Percentiles rank a stretch among this genome's conserved stretches.
phyloP scores from a whole-genome alignment of 1,140 invertebrate species.

The Drosophila arizonae region DNA sequence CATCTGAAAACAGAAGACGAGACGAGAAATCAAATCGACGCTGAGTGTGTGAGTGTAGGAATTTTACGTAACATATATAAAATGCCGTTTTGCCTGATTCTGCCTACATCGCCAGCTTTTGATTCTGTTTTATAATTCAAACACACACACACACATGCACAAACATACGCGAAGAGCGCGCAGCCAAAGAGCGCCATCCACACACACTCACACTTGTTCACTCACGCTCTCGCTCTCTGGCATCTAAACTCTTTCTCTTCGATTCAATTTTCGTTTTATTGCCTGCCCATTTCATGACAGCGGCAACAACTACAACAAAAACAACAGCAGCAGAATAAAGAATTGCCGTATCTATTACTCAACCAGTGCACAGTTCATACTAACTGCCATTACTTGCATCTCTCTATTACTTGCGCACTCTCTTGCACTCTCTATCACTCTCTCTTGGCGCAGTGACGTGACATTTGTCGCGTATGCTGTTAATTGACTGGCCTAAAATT shows the following conservation, averaged over 20 bases:
- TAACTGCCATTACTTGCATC: constrained; percentile 37
- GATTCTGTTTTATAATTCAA: constrained; percentile 80
- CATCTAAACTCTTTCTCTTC: constrained; percentile 17
- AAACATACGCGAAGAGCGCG: constrained; percentile 4
- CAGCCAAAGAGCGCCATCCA: constrained; percentile 20
- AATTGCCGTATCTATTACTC: constrained; percentile 47
- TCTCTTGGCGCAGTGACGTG: constrained; percentile 41
- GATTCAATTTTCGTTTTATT: constrained; percentile 39
- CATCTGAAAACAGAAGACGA: constrained; percentile 61
- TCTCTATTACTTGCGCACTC: constrained; percentile 4
- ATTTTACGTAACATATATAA: constrained; percentile 55
- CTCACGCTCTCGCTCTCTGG: background rate
- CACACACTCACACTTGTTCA: background rate
- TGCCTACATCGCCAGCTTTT: constrained; percentile 65
- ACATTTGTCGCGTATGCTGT: constrained; percentile 49
- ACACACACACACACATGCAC: constrained; percentile 17
- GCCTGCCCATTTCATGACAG: constrained; percentile 45
- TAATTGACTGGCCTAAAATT: constrained; percentile 50
- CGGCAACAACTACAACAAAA: constrained; percentile 7
- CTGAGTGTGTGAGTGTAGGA: constrained; percentile 21
- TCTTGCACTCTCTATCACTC: background rate
- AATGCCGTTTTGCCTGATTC: constrained; percentile 60
- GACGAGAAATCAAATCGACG: constrained; percentile 43
- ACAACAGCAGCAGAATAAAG: constrained; percentile 11
- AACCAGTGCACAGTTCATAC: constrained; percentile 23